Conservation (phyloP, 1,140 invertebrate species). For the Aricia agestis region DNA sequence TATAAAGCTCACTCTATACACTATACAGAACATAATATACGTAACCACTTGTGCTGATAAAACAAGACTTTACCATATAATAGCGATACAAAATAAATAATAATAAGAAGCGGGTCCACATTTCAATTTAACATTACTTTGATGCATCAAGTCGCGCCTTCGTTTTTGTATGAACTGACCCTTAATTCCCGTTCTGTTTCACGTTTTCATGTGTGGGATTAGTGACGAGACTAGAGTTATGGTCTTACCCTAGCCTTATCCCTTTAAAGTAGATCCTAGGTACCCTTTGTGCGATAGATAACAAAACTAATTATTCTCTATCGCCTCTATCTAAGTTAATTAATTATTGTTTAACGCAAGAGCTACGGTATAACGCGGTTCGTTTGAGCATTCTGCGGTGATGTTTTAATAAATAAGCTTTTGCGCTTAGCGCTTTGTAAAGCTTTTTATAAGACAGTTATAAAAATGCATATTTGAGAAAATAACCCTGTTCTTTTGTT, state of each 20-base stretch:
- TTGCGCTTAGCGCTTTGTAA: not conserved
- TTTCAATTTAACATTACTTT: no score
- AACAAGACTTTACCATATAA: no score
- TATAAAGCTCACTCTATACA: no score
- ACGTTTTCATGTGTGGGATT: slow-evolving; percentile 57
- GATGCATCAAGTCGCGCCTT: no score
- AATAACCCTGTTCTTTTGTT: no score
- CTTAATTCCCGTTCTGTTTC: slow-evolving; percentile 58
- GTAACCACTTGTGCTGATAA: no score
- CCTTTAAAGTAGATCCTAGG: slow-evolving; percentile 7
- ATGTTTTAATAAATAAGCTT: slow-evolving; percentile 1
- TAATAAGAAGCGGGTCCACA: no score
- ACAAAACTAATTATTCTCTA: slow-evolving; percentile 4
- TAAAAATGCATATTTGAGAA: not conserved
- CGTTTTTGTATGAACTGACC: no score
- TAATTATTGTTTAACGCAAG: not conserved
- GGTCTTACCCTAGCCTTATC: slow-evolving; percentile 53
- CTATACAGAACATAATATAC: no score
- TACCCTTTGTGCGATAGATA: not conserved
- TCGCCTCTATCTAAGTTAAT: not conserved
- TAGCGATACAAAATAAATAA: no score
- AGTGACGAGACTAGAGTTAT: slow-evolving; percentile 62
- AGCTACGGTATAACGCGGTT: not conserved
- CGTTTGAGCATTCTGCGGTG: not conserved
- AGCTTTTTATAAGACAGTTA: not conserved